Conservation (phyloP, 2,888 invertebrate genomes). For the Campopleginae sp. region DNA sequence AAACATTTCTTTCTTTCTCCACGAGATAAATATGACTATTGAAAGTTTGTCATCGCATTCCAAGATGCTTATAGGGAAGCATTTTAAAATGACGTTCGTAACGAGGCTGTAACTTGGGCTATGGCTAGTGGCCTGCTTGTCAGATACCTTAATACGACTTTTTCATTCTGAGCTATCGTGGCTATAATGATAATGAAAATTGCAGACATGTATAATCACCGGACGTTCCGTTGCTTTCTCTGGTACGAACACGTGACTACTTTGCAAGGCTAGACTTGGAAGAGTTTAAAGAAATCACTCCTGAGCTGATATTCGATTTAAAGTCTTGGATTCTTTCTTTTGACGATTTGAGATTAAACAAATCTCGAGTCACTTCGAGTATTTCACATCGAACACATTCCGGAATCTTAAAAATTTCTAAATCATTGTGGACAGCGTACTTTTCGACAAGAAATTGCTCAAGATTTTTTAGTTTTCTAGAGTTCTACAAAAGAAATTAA, state of each 20-base stretch:
- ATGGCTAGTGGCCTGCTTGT: neutral
- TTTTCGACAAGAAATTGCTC: neutral
- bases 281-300: neutral
- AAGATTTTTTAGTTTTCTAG: neutral
- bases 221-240: slow-evolving; percentile 47
- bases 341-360: neutral
- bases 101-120: neutral
- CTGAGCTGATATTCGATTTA: neutral
- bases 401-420: neutral
- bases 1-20: slow-evolving; percentile 37
- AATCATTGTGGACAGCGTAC: neutral
- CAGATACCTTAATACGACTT: neutral
- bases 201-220: slow-evolving; percentile 13
- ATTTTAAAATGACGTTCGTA: neutral
- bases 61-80: neutral
- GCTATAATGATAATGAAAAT: slow-evolving; percentile 22
- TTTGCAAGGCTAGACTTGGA: neutral
- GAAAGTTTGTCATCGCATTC: slow-evolving; percentile 41
- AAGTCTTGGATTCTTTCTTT: neutral
- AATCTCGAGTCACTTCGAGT: neutral
- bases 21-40: slow-evolving; percentile 20
- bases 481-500: neutral
- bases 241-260: slow-evolving; percentile 37
- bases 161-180: slow-evolving; percentile 8
- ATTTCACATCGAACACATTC: neutral